Base-by-base conservation (phyloP, 2,797 vertebrate genomes). In the Pagetopsis macropterus region DNA sequence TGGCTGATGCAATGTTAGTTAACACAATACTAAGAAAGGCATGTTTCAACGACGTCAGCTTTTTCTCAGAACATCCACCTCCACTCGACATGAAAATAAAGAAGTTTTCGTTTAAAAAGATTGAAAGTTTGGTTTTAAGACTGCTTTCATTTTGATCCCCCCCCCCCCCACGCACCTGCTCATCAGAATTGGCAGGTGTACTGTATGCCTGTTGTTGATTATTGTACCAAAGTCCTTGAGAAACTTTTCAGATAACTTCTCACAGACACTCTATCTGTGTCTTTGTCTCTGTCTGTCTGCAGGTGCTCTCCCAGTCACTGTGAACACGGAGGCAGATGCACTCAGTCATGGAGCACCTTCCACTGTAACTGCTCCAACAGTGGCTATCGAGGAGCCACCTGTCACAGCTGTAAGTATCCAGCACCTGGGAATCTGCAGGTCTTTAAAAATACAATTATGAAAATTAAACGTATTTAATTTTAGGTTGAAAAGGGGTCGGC, bases 241-340 rank as follows among this genome's bases (percentile, higher is more conserved):
- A 76, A 79, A 78, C 50, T 67, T 76, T 70, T 16, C 0, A 11
- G 45, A 21, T 31, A 76, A 61, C 54, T 70, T 82, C 64, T 72
- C 17, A 72, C 31, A 56, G 59, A 75, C 33, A 55, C 70, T 82
- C 5, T 33, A 1, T 57, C 37, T 83, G 21, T 46, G 21, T 27
- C 31, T 70, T 37, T 37, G 33, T 37, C 33, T 37, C 40, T 78
- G 27, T 68, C 49, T 81, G 75, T 60, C 21, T 75, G n/a, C 84
- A 99, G 97, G 86, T 99, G 97, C 87, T 95, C 95, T 1, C 96
- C 97, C 65, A 98, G 96, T 91, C 96, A 96, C 33, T 99, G 98
- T 86, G 96, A 99, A 83, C 98, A 99, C 0, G 96, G 96, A 15
- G 96, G 97, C 6, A 91, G 88, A 76, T 99, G 98, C 57, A 95